Evolutionary conservation across 2,888 invertebrate genomes (phyloP), one percentile per base, ranked within the genome.

Genomic region (Lysandra bellargus): DNA sequence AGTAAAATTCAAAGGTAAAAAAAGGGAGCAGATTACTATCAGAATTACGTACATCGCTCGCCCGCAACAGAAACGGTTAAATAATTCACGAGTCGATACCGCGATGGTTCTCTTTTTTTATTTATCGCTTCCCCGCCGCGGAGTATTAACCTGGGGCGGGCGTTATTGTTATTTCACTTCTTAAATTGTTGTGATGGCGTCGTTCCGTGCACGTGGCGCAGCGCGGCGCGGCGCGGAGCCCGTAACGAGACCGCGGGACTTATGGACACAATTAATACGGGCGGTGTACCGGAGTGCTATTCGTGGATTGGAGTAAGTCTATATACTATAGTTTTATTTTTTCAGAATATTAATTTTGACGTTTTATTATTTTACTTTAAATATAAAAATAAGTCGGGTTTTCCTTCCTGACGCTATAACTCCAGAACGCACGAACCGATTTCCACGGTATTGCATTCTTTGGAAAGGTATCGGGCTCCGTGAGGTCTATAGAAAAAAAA

Each of bases 111-210:
- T 12, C 6, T 64, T 64, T 69, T 57, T 57, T 44, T 74, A 74
- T 74, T 44, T 74, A 74, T 49, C 53, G 30, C 17, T 57, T 17
- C 30, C 33, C 57, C 49, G 74, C 78, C 80, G 72, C 30, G 64
- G 30, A 79, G 80, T 82, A 83, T 81, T 81, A 82, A 81, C 83
- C 82, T 81, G 82, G 87, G 87, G 86, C 87, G 87, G 89, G 88
- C 76, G 14, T 90, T 90, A 91, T 90, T 92, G 90, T 91, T 92
- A 90, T 92, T 92, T 90, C 90, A 92, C 90, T 92, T 93, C 93
- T 94, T 94, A 92, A 93, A 94, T 92, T 93, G 93, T 91, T 91
- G 90, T 90, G 92, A 93, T 91, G 88, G 86, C 85, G 82, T 88
- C 92, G 91, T 94, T 93, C 90, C 84, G 82, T 86, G 85, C 94